A percentile compares a stretch with the other conserved stretches of the same genome.
These are phyloP conservation scores for Microcebus ravelobensis DNA, from an alignment of 2,113 vertebrate genomes.

Conservation along the genomic window DNA sequence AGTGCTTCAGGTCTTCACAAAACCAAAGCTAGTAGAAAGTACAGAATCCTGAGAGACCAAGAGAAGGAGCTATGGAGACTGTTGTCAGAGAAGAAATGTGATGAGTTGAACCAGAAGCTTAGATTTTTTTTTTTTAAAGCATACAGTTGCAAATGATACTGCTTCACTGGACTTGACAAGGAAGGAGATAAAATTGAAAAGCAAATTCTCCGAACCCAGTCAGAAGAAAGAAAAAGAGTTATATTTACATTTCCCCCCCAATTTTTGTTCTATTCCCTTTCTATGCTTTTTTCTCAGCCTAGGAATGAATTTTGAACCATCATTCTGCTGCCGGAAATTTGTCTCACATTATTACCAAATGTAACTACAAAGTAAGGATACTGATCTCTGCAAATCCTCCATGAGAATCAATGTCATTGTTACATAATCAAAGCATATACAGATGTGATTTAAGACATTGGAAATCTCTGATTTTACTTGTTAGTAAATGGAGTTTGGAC, in stretches of 20 bases:
- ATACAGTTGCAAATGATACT: background rate
- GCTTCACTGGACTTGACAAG: background rate
- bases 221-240: background rate
- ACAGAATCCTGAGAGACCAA: background rate
- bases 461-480: background rate
- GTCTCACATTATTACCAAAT: background rate
- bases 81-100: background rate
- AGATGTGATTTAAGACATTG: background rate
- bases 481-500: background rate
- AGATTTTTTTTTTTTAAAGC: background rate
- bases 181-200: constrained; percentile 25
- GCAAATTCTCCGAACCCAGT: background rate
- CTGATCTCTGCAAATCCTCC: background rate
- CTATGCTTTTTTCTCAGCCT: background rate
- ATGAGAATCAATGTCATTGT: background rate
- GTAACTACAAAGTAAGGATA: background rate
- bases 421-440: background rate
- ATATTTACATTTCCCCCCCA: background rate
- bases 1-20: background rate
- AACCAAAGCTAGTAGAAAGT: background rate
- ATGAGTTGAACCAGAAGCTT: background rate
- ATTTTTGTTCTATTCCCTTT: background rate
- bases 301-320: background rate
- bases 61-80: background rate
- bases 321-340: background rate